Evolutionary conservation across 2,888 invertebrate species (phyloP), one percentile per base, ranked within the genome.

Genomic region (Molanna angustata): DNA sequence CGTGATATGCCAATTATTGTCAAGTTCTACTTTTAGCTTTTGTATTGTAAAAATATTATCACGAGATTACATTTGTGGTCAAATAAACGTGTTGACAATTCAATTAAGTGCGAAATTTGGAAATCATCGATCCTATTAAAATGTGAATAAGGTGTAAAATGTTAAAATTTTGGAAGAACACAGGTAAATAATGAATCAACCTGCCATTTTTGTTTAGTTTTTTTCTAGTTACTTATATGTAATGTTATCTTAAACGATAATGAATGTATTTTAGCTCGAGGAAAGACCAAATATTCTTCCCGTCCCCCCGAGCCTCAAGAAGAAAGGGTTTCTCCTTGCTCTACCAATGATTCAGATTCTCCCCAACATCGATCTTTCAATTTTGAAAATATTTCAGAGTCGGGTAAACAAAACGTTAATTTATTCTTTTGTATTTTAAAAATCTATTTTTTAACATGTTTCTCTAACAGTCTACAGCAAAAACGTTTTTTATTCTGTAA

Each of bases 151-250:
- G 37, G n/a, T 67, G 65, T 72, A 78, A 75, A 72, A 86, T 86
- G 86, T 80, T 87, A 69, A 84, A 86, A 71, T 87, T 87, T 75
- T 86, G 86, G 85, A 86, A 84, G 72, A 86, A 84, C 73, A 76
- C 84, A 74, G 83, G 84, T 84, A 79, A 71, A 60, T 60, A 57
- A n/a, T n/a, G n/a, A n/a, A n/a, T n/a, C n/a, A n/a, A n/a, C n/a
- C n/a, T n/a, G 35, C 13, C 35, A 11, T 13, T 35, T 13, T 6
- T 35, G 14, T 35, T 13, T 4, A 11, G 3, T 20, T 37, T 47
- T n/a, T n/a, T 13, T 37, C n/a, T 3, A 18, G 2, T 37, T 19
- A 9, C 48, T 41, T 39, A 53, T 14, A 16, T 48, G 51, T 49
- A 44, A 18, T 48, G 18, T 54, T 59, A 62, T 61, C 58, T 37